These are phyloP conservation scores for Camponotus vicinus DNA, from an alignment of 1,140 invertebrate genomes.

Conservation along the genomic window DNA sequence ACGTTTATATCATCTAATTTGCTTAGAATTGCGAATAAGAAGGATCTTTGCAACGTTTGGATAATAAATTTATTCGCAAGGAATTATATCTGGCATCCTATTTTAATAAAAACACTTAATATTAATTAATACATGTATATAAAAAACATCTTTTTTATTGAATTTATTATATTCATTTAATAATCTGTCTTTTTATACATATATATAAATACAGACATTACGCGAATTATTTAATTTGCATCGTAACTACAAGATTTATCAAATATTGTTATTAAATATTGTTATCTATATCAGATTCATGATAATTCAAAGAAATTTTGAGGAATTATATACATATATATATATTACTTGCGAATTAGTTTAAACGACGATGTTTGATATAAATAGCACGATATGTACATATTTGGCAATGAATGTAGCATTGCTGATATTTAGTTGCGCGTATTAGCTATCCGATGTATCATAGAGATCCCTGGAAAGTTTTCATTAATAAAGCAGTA, in stretches of 20 bases:
- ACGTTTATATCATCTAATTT: neutral
- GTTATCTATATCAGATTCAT: neutral
- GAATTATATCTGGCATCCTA: no score
- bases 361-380: conserved; percentile 66
- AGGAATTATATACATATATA: neutral
- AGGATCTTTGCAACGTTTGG: neutral
- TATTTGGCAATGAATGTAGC: conserved; percentile 59
- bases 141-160: neutral
- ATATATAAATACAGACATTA: no score
- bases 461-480: conserved; percentile 42
- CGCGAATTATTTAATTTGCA: neutral
- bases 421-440: conserved; percentile 51
- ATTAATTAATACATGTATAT: neutral
- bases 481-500: conserved; percentile 61
- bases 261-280: neutral
- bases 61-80: neutral
- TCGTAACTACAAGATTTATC: neutral
- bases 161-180: neutral
- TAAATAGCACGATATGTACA: conserved; percentile 37
- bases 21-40: neutral
- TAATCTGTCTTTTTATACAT: neutral
- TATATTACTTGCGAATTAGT: conserved; percentile 58
- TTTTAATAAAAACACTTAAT: neutral
- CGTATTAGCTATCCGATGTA: conserved; percentile 32
- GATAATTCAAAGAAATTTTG: conserved; percentile 35